Conservation (phyloP, 2,888 invertebrate genomes). For the Chloroclysta siterata region DNA sequence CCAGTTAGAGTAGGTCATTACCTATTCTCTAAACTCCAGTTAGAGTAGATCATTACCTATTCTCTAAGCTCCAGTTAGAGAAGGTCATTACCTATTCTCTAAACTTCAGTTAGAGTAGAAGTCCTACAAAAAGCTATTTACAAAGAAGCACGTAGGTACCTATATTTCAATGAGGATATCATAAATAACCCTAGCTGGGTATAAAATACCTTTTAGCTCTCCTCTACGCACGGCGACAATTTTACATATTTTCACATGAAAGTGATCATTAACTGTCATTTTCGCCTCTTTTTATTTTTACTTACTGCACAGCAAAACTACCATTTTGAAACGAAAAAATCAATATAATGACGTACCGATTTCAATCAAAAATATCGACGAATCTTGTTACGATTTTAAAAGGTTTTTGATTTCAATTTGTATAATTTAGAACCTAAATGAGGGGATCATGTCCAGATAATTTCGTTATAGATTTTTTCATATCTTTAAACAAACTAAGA, state of each 20-base stretch:
- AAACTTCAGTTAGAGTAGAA: not conserved
- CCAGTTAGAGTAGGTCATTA: not conserved
- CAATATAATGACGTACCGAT: too few species aligned
- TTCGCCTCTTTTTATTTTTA: too few species aligned
- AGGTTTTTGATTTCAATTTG: too few species aligned
- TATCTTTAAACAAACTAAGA: too few species aligned
- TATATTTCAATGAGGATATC: not conserved
- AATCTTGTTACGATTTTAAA: too few species aligned
- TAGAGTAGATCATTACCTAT: not conserved
- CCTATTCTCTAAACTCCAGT: not conserved
- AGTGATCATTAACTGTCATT: not conserved
- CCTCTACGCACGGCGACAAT: not conserved
- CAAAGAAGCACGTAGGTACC: not conserved
- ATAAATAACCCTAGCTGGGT: not conserved
- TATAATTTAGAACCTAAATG: too few species aligned
- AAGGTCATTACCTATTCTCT: not conserved
- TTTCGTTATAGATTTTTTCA: too few species aligned
- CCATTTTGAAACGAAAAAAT: too few species aligned
- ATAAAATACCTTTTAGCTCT: not conserved
- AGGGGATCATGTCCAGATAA: too few species aligned
- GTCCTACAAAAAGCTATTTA: slow-evolving; percentile 4
- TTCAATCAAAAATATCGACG: too few species aligned
- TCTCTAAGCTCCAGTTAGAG: not conserved
- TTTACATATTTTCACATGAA: not conserved
- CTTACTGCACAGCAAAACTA: too few species aligned